Base-by-base conservation (phyloP, 2,113 vertebrate species). In the Protobothrops flavoviridis region DNA sequence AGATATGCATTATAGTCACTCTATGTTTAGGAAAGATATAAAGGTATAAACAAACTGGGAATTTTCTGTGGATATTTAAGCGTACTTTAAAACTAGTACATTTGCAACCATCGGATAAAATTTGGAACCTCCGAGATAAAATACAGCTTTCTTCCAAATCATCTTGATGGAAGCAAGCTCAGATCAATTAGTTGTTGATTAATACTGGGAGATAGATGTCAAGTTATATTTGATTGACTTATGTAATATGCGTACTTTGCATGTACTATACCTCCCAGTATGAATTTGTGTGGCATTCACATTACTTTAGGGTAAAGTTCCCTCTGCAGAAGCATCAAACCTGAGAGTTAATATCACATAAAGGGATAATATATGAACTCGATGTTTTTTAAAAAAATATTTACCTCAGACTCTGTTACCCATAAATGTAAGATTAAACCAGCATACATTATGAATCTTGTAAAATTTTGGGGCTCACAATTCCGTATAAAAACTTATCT, bases 41-140 rank as follows among this genome's bases (percentile, higher is more conserved):
- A 4, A 1, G 17, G 91, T 94, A 93, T 89, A 57, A 48, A 91
- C 92, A 95, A n/a, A 3, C 91, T 56, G 92, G 89, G 55, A 4
- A 43, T 91, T 48, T 87, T 15, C 69, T 81, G n/a, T 2, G 3
- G 50, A 20, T 93, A 93, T 17, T 69, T 3, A 93, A 26, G 12
- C 53, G 48, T 93, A 69, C 48, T 88, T 0, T 61, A 95, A 93
- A 94, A 69, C 23, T 55, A 85, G 92, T 93, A 74, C 1, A 3
- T 61, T 91, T 93, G 81, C 20, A 93, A 89, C 11, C 1, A 55
- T 21, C 3, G n/a, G 29, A 81, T 90, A 90, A 85, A 86, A 90
- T 43, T 33, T 81, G 87, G 50, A n/a, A 50, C 3, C 24, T 56
- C 10, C 2, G 11, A 89, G 39, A n/a, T 1, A 57, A 64, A 89